Conservation (phyloP, 2,888 invertebrate species). For the Eilema caniola region DNA sequence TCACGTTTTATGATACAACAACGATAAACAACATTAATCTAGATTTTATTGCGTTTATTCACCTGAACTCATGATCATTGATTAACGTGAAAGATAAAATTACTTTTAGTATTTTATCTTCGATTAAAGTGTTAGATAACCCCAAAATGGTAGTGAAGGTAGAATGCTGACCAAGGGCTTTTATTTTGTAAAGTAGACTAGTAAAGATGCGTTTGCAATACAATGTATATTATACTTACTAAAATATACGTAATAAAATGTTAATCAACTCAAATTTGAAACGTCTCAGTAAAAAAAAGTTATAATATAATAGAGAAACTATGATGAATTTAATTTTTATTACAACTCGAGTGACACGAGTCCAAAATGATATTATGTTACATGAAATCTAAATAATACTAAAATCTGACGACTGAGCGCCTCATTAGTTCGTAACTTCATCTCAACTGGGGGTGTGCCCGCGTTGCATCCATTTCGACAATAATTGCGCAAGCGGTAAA, state of each 20-base stretch:
- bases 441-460: slow-evolving; percentile 33
- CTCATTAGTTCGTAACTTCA: slow-evolving; percentile 27
- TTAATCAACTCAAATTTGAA: slow-evolving; percentile 3
- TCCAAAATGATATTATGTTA: slow-evolving; percentile 34
- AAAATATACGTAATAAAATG: not conserved
- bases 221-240: not conserved
- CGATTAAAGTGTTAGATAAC: too few relatives aligned
- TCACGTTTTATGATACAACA: slow-evolving; percentile 32
- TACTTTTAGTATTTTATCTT: not conserved
- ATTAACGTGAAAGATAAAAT: not conserved
- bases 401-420: slow-evolving; percentile 21
- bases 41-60: not conserved
- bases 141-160: not conserved
- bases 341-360: slow-evolving; percentile 19
- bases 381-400: slow-evolving; percentile 43
- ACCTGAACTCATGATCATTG: too few relatives aligned
- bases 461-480: slow-evolving; percentile 54
- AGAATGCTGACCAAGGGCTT: not conserved
- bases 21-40: not conserved
- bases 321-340: slow-evolving; percentile 28
- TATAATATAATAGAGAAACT: slow-evolving; percentile 21
- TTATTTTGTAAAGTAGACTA: not conserved
- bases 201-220: not conserved
- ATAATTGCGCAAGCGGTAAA: slow-evolving; percentile 75
- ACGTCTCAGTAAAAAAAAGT: not conserved